Base-by-base conservation (phyloP, 1,140 invertebrate genomes). In the Piezodorus guildinii region DNA sequence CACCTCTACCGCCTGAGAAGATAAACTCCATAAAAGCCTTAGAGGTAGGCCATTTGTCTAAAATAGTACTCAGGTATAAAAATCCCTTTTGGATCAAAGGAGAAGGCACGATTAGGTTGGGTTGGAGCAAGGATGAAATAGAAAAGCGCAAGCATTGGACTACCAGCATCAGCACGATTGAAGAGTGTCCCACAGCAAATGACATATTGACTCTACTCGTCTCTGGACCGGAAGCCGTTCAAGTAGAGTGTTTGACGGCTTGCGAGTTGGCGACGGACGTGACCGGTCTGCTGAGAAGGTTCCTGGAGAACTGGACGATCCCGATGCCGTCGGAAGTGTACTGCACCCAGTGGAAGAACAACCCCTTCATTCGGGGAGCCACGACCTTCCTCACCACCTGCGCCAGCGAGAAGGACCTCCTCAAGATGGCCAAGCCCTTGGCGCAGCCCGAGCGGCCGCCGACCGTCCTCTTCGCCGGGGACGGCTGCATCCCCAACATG, bases 1-100 rank as follows among this genome's bases (percentile, higher is more conserved):
- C 91, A 0, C 74, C 78, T 21, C 77, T 94, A 59, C 86, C 89
- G 0, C 70, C 77, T 14, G 80, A 81, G 17, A 94, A 93, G 77
- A 72, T 85, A 30, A 78, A 85, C 54, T 85, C 89, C 0, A 93
- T 94, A 56, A 75, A 82, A 51, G 81, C 78, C 71, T 71, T 91
- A n/a, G 79, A 78, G 12, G 66, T 78, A 66, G 85, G 85, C 10
- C 77, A 80, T 59, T 84, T 90, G 14, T 82, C 90, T 66, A 93
- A 91, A 76, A 80, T 94, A 49, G 92, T 89, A 73, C 73, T 94
- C 2, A 84, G 89, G 70, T 94, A 91, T 73, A 80, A 84, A 14
- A 79, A 81, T 62, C 85, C 86, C 0, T 87, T 90, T 71, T 87
- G 86, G 83, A 81, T 84, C 0, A 83, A 81, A 79, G 75, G 76